Base-by-base conservation (phyloP, 2,797 vertebrate species). In the Sardinella longiceps region DNA sequence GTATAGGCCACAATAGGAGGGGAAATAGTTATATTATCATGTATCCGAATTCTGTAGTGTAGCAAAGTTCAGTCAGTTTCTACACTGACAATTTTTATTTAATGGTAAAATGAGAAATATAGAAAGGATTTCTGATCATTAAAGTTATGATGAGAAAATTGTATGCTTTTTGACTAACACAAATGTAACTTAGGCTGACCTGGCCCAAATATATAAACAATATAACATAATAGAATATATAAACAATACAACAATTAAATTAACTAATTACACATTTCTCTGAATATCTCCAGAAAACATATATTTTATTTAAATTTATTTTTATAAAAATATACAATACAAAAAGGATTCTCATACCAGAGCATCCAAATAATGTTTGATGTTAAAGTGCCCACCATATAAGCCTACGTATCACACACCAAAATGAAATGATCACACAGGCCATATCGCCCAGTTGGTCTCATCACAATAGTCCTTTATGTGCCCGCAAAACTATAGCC, bases 361-460 rank as follows among this genome's bases (percentile, higher is more conserved):
- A 20, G 28, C 28, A 63, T 15, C 28, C 63, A 70, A 33, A 30
- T 70, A 70, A 70, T 12, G 3, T 30, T 18, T 77, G 18, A 43
- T 77, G n/a, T 43, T 23, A 9, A 43, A 77, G 15, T 28, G 37
- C 18, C 28, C 28, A 33, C 30, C 20, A 30, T 15, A 14, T 33
- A 70, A n/a, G n/a, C n/a, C n/a, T 37, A 0, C 3, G 43, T 45
- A 45, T 45, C 43, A 45, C 60, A 37, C 11, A 70, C 63, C 0
- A 60, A 85, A 48, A 48, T 48, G 46, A 12, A 48, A 70, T 50
- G 45, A 70, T 33, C 83, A 56, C 66, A 20, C 81, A 48, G 11
- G 3, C 23, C 84, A 86, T 86, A 87, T 66, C 87, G 87, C 86
- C 84, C 58, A 85, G 85, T 85, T 88, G 86, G 82, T 83, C 80